Evolutionary conservation across 2,113 vertebrate species (phyloP).

Genomic region (Gadus macrocephalus): DNA sequence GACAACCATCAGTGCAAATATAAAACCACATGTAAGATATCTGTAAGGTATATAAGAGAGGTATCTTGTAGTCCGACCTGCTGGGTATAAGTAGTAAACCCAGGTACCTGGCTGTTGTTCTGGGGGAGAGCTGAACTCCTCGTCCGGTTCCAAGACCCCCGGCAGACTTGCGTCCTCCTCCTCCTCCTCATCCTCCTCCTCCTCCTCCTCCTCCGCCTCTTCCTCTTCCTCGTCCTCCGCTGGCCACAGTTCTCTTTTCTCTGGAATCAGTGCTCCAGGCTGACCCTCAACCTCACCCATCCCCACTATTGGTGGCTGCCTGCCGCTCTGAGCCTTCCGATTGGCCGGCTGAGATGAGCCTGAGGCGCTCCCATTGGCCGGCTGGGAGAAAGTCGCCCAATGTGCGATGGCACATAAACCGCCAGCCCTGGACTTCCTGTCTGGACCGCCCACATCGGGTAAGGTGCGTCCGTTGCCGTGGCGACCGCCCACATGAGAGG

Average conservation of each 20-base stretch:
- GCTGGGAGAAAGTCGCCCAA: slow-evolving; percentile 69
- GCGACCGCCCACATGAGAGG: slow-evolving; percentile 72
- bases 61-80: no score
- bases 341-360: slow-evolving; percentile 69
- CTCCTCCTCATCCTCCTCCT: slow-evolving; percentile 85
- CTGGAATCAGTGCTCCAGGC: slow-evolving; percentile 61
- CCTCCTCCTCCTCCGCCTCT: slow-evolving; percentile 86
- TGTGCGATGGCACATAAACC: slow-evolving; percentile 65
- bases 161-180: slow-evolving; percentile 85
- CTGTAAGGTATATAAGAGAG: no score
- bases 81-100: neutral
- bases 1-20: no score
- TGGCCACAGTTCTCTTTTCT: slow-evolving; percentile 77
- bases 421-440: slow-evolving; percentile 74
- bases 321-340: slow-evolving; percentile 73
- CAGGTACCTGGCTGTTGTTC: slow-evolving; percentile 86
- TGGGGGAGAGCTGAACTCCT: slow-evolving; percentile 81
- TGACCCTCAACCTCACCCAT: slow-evolving; percentile 69
- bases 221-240: slow-evolving; percentile 94
- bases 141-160: slow-evolving; percentile 95
- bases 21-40: no score
- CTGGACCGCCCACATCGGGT: slow-evolving; percentile 72
- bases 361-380: slow-evolving; percentile 62
- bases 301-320: slow-evolving; percentile 59
- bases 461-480: slow-evolving; percentile 71